These are phyloP conservation scores for Lepeophtheirus nordmannii DNA, from an alignment of 2,888 invertebrate genomes.

Conservation along the genomic window DNA sequence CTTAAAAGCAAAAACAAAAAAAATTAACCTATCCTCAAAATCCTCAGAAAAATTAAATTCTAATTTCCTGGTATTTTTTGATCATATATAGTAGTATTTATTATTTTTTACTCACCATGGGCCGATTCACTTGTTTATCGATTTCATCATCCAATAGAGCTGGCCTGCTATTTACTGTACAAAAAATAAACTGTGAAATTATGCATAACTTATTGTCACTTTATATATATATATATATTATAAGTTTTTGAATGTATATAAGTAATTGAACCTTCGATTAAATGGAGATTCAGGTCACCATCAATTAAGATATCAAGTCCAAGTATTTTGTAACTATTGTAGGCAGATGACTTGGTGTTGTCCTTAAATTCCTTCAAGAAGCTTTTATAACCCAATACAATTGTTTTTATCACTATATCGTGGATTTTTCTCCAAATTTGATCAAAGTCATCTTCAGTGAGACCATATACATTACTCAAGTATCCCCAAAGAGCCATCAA, in stretches of 20 bases:
- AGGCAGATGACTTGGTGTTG: neutral
- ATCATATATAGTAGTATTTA: too few relatives aligned
- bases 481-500: conserved; percentile 3
- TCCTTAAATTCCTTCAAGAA: neutral
- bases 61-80: too few relatives aligned
- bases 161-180: conserved; percentile 5
- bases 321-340: conserved; percentile 14
- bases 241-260: too few relatives aligned
- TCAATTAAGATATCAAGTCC: conserved; percentile 10
- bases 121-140: conserved; percentile 7
- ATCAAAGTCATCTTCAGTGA: neutral
- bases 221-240: too few relatives aligned
- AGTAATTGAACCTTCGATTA: conserved; percentile 9
- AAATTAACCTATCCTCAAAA: too few relatives aligned
- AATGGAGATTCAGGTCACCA: neutral
- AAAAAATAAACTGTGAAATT: neutral
- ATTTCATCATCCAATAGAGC: neutral
- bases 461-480: neutral
- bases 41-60: too few relatives aligned
- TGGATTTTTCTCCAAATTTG: conserved; percentile 7
- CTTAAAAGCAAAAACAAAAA: too few relatives aligned
- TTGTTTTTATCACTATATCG: conserved; percentile 13
- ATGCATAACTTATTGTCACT: too few relatives aligned
- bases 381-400: neutral
- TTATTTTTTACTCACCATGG: conserved; percentile 10